Evolutionary conservation across 2,113 vertebrate genomes (phyloP).

Genomic region (Lagenorhynchus albirostris): DNA sequence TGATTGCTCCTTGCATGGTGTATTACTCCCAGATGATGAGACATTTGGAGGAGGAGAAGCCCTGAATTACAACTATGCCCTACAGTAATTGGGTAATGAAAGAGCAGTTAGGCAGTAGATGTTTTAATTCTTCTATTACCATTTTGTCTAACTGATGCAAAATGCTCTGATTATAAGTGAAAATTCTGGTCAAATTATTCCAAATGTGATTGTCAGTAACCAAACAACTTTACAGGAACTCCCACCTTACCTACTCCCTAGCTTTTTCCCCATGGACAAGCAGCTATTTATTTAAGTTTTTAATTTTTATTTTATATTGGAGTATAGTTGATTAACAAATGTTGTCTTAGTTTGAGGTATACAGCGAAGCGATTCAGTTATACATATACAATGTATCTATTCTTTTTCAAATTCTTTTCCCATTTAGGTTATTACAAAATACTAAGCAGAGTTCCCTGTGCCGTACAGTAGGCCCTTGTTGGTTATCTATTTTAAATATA

Average conservation of each 20-base stretch:
- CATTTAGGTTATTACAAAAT: background rate
- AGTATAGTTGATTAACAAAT: background rate
- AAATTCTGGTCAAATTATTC: background rate
- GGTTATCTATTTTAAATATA: background rate
- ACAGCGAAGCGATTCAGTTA: background rate
- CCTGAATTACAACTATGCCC: background rate
- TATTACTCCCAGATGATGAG: background rate
- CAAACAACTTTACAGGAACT: background rate
- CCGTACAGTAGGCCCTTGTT: background rate
- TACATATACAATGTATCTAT: background rate
- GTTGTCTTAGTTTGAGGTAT: background rate
- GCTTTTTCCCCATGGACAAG: background rate
- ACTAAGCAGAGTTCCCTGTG: background rate
- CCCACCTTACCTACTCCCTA: background rate
- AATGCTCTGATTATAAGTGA: background rate
- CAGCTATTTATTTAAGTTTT: background rate
- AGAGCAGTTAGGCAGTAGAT: background rate
- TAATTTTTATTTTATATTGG: background rate
- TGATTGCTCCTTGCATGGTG: background rate
- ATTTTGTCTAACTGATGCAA: background rate
- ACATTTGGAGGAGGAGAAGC: background rate
- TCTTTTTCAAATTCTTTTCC: background rate
- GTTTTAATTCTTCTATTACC: background rate
- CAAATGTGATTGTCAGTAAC: background rate
- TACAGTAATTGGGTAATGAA: background rate